Base-by-base conservation (phyloP, 1,140 invertebrate genomes). In the Tetramorium simillimum region DNA sequence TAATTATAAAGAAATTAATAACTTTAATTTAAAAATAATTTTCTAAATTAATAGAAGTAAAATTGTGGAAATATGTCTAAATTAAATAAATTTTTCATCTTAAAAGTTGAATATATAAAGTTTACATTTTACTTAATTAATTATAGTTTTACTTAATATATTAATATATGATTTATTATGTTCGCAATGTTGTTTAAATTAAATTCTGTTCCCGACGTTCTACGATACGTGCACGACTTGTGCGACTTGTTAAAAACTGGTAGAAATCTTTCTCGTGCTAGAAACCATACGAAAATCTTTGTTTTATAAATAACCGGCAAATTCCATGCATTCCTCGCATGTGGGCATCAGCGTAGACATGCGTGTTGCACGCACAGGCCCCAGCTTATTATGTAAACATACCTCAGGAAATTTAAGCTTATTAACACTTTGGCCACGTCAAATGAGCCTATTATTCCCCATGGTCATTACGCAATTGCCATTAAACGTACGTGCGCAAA, bases 251-350 rank as follows among this genome's bases (percentile, higher is more conserved):
- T 3, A 56, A 56, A 65, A 43, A 43, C 10, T 16, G 5, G 3
- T 14, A 5, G 6, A 58, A 28, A 33, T 18, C 16, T 72, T 40
- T 12, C 16, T 73, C 24, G 7, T 21, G 37, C 7, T 1, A 21
- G n/a, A 62, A 84, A 28, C 53, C 21, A 3, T 1, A 46, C 43
- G 24, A 73, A 82, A 58, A 53, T 73, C 18, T 72, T 46, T 33
- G 40, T 37, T 46, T 84, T 84, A 84, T 84, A 84, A 84, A 60
- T 84, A 84, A 75, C 53, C 21, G 18, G 40, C 14, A n/a, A 72
- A 73, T 82, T 51, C 24, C 24, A 28, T 46, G 49, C 12, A 12
- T 58, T 18, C 14, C n/a, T 37, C 14, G 51, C 40, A 40, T 40
- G 51, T 82, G 67, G 33, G 33, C 63, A 43, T 28, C 9, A 33